Base-by-base conservation (phyloP, 2,797 vertebrate species). In the Gallinago solitaria region DNA sequence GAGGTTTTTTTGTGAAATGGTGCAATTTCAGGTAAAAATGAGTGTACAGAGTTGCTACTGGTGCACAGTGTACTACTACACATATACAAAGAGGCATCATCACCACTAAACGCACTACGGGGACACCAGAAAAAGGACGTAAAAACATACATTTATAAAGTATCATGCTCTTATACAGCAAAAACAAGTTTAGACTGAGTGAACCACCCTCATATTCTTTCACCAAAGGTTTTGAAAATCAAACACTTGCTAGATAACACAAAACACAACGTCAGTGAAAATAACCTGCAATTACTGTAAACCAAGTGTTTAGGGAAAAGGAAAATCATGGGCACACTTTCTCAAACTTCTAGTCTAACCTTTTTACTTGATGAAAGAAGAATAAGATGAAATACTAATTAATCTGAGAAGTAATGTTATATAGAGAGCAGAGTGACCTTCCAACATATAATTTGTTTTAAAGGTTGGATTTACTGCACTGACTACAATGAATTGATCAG, bases 81-180 rank as follows among this genome's bases (percentile, higher is more conserved):
- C 1, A 2, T 48, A 16, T 37, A 56, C 24, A 73, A 39, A 65
- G 3, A 67, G 9, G 3, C 24, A 30, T 35, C 19, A 9, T 33
- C 35, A 67, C 32, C 33, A 45, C 15, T 61, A 70, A 81, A 67
- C 0, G 0, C 24, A 27, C 6, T 20, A 63, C 9, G n/a, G 3
- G 6, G 11, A 21, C 30, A 91, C 48, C 8, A 17, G 28, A 45
- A 33, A 74, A 65, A 77, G 32, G 23, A 28, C 37, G 28, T 33
- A 16, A 45, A 59, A 78, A 27, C n/a, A 50, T 20, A 57, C 2
- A n/a, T 35, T 77, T 48, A 12, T 16, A 28, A 47, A 65, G 5
- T 19, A 48, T 53, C 47, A 24, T 21, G 21, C 4, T 23, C 9
- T 69, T 63, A 13, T 43, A 24, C 5, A 23, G 16, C 37, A 83